Percentiles rank a stretch among this genome's conserved stretches.
Evolutionary conservation across 2,797 vertebrate genomes (phyloP).

Genomic region (Catharus ustulatus): DNA sequence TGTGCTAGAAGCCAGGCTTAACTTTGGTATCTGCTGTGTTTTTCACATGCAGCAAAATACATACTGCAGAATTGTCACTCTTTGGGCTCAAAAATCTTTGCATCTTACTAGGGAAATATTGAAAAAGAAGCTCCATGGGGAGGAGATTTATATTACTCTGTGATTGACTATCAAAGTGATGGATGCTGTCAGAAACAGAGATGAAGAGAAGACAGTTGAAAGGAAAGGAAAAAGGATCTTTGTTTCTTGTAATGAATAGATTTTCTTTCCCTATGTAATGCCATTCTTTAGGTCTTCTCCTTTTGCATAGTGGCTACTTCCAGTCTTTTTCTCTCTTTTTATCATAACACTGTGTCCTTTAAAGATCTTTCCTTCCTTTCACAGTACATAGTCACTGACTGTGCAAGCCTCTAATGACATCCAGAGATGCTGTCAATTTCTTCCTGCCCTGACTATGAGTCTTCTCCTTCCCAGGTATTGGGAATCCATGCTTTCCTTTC

Average conservation of each 20-base stretch:
- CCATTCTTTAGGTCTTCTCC: conserved; percentile 14
- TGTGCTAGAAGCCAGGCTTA: neutral
- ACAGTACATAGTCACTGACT: neutral
- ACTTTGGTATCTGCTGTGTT: neutral
- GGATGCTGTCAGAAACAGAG: conserved; percentile 51
- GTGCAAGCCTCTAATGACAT: neutral
- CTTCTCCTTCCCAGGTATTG: neutral
- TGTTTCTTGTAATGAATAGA: conserved; percentile 53
- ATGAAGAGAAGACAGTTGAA: conserved; percentile 53
- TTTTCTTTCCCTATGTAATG: neutral
- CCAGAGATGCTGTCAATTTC: neutral
- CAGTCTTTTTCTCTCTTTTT: neutral
- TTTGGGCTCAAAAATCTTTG: conserved; percentile 8
- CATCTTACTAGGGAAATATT: conserved; percentile 36
- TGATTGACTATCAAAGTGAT: conserved; percentile 46
- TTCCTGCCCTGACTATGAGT: neutral
- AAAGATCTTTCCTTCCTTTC: conserved; percentile 22
- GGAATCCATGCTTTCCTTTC: neutral
- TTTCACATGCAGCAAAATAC: conserved; percentile 16
- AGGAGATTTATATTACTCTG: conserved; percentile 32
- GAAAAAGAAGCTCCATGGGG: conserved; percentile 41
- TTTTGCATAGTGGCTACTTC: conserved; percentile 4
- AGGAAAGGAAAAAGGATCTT: conserved; percentile 41
- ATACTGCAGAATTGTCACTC: neutral
- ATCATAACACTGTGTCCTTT: neutral